Base-by-base conservation (phyloP, 2,113 vertebrate genomes). In the Microcebus tavaratra region DNA sequence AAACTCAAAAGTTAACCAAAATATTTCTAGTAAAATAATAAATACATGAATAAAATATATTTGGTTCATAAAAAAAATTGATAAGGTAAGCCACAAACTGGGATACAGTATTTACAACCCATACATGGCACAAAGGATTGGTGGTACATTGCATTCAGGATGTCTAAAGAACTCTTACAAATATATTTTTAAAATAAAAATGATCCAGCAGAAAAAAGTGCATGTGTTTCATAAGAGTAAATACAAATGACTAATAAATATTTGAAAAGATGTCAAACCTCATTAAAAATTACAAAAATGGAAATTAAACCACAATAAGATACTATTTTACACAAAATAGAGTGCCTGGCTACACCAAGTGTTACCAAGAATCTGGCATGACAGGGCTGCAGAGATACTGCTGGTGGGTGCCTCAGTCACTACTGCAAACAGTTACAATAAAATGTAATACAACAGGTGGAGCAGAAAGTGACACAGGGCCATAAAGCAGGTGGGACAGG, bases 271-370 rank as follows among this genome's bases (percentile, higher is more conserved):
- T 36, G 17, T 6, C 80, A 67, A 84, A 65, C 13, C 15, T 94
- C 57, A 95, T 81, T 93, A 88, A 88, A 94, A 97, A 31, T 67
- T 65, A 65, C 12, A 92, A 36, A 83, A 68, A 48, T 81, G 42
- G 25, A 87, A 83, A 80, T 73, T 65, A 83, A 87, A 11, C 45
- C 61, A 68, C 75, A 83, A n/a, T 50, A 55, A 92, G 57, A 80
- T 87, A 48, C 9, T 11, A 82, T 42, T 81, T 75, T 84, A 80
- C 5, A 94, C 57, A 10, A 97, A 88, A 80, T 34, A 68, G 10
- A 48, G 80, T 63, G 42, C 63, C 72, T 70, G 70, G 4, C 57
- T 63, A 55, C 18, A 21, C 18, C 29, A 84, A 78, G 9, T 59
- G 36, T 70, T 31, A 7, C 36, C 42, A 88, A 76, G 63, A 85